phyloP scores from a whole-genome alignment of 1,140 invertebrate species.

The Microplitis mediator region DNA sequence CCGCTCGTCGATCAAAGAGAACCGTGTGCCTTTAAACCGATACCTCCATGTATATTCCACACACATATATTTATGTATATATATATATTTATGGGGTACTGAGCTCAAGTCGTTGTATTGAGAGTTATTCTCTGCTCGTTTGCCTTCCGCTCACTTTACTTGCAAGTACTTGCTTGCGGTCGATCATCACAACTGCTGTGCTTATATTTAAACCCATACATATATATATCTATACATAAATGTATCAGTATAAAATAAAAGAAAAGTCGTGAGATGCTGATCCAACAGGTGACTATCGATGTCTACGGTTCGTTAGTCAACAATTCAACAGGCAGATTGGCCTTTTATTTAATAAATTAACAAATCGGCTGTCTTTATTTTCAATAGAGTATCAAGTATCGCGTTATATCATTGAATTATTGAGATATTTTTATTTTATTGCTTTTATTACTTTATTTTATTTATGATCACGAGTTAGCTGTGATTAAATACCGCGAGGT shows the following conservation, averaged over 20 bases:
- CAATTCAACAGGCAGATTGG: background rate
- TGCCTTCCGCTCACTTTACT: conserved; percentile 20
- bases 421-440: too few relatives aligned
- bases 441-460: too few relatives aligned
- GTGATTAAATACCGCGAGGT: too few relatives aligned
- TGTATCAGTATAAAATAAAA: background rate
- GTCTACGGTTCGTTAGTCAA: conserved; percentile 18
- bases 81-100: conserved; percentile 1
- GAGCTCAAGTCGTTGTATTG: background rate
- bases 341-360: background rate
- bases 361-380: background rate
- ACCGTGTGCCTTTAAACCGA: conserved; percentile 7
- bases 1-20: conserved; percentile 33
- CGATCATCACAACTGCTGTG: conserved; percentile 12
- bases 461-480: too few relatives aligned
- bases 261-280: conserved; percentile 21
- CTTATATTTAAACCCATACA: background rate
- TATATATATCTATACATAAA: background rate
- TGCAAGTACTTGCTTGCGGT: background rate
- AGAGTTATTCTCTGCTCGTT: conserved; percentile 23
- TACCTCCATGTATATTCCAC: background rate
- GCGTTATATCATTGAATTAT: too few relatives aligned
- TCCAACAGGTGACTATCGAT: conserved; percentile 34
- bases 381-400: background rate
- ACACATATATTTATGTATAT: conserved; percentile 5